These are phyloP conservation scores for Pseudoips prasinana DNA, from an alignment of 2,888 invertebrate genomes.

Conservation along the genomic window DNA sequence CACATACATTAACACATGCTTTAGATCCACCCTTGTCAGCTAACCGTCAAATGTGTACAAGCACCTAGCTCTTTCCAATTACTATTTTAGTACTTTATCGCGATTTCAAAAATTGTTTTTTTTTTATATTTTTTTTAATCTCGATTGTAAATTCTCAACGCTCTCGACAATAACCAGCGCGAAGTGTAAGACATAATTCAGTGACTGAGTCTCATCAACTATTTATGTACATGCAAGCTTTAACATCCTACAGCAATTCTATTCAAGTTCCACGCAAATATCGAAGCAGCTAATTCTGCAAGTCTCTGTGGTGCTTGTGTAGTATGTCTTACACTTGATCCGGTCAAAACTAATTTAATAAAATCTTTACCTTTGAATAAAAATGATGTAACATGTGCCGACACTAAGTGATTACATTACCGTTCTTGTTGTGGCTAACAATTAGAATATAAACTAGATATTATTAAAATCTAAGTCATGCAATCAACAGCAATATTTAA, in stretches of 20 bases:
- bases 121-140: conserved; percentile 26
- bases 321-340: conserved; percentile 73
- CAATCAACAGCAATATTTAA: conserved; percentile 77
- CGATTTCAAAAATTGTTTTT: conserved; percentile 27
- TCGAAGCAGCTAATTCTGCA: conserved; percentile 52
- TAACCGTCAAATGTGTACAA: conserved; percentile 50
- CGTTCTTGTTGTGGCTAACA: conserved; percentile 68
- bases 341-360: conserved; percentile 52
- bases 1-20: conserved; percentile 65
- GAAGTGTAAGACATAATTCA: conserved; percentile 70
- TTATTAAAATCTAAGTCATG: conserved; percentile 70
- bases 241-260: conserved; percentile 52
- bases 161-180: conserved; percentile 77
- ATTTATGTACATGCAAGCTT: conserved; percentile 60
- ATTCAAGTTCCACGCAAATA: conserved; percentile 39
- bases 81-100: conserved; percentile 29
- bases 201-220: conserved; percentile 46
- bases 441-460: conserved; percentile 59
- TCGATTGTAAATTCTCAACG: conserved; percentile 79
- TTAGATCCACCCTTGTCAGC: conserved; percentile 53
- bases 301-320: conserved; percentile 32
- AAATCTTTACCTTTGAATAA: conserved; percentile 65
- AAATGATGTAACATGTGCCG: conserved; percentile 78
- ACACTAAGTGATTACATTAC: conserved; percentile 73
- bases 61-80: conserved; percentile 53